Percentiles rank a stretch among this genome's conserved stretches.
Conservation (phyloP, 2,113 vertebrate species). For the Archilochus colubris region DNA sequence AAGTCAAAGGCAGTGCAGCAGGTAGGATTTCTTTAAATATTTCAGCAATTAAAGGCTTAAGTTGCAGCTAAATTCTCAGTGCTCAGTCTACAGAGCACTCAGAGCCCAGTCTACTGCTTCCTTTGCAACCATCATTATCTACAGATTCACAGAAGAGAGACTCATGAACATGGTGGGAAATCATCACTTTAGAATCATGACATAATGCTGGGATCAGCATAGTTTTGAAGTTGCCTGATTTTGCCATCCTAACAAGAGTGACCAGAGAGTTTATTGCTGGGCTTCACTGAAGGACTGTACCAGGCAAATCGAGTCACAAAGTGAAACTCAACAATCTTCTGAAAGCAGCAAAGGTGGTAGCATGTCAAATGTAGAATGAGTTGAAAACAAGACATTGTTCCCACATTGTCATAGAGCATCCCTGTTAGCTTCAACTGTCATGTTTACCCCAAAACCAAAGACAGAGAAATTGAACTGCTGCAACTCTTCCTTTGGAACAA, state of each 20-base stretch:
- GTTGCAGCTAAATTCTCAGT: background rate
- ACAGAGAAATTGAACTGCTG: background rate
- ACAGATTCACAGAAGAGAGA: background rate
- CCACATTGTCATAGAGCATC: background rate
- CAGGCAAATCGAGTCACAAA: background rate
- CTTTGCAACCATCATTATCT: background rate
- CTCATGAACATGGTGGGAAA: background rate
- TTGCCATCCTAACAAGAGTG: background rate
- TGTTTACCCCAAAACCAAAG: background rate
- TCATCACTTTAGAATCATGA: background rate
- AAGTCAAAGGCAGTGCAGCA: background rate
- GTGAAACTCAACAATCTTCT: background rate
- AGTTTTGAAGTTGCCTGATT: background rate
- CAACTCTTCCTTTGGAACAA: background rate
- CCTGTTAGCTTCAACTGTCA: background rate
- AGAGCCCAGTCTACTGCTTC: background rate
- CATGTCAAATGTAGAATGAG: background rate
- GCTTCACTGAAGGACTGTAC: background rate
- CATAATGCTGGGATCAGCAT: background rate
- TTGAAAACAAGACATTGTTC: background rate
- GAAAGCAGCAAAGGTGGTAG: background rate
- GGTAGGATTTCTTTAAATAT: background rate
- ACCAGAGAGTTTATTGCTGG: background rate
- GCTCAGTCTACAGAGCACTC: background rate
- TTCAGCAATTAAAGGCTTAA: background rate